A percentile compares a stretch with the other conserved stretches of the same genome.
Evolutionary conservation across 2,888 invertebrate genomes (phyloP).

Genomic region (Melinaea marsaeus): DNA sequence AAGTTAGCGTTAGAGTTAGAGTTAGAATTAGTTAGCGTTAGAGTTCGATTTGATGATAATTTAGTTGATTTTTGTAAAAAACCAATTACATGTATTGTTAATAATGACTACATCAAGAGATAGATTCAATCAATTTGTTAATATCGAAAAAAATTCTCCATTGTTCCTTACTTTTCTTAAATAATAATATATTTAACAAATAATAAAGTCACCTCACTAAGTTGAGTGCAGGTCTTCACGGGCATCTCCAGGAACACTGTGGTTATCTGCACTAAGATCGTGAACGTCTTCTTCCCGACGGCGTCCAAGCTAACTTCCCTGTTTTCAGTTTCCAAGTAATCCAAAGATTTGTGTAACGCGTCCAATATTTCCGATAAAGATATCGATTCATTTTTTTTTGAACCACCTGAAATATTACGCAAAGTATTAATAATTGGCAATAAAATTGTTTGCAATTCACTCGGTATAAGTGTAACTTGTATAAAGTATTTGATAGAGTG

Average conservation of each 20-base stretch:
- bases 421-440: not conserved
- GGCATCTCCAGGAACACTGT: conserved; percentile 48
- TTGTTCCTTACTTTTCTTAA: no score
- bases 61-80: no score
- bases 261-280: conserved; percentile 43
- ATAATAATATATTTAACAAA: no score
- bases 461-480: not conserved
- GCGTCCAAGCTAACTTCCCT: conserved; percentile 46
- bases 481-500: no score
- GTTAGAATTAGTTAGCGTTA: no score
- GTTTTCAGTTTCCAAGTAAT: conserved; percentile 43
- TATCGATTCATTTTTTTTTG: conserved; percentile 35
- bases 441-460: not conserved
- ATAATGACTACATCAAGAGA: no score
- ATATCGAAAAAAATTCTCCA: no score
- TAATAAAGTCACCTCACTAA: conserved; percentile 40
- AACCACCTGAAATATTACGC: conserved; percentile 40
- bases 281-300: conserved; percentile 46
- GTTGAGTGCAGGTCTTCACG: conserved; percentile 39
- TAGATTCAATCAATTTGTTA: no score
- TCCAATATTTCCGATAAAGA: conserved; percentile 51
- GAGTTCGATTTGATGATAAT: no score
- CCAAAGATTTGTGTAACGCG: conserved; percentile 44
- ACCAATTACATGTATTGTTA: no score
- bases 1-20: no score